phyloP scores from a whole-genome alignment of 2,113 vertebrate genomes.

The Climacteris rufus region DNA sequence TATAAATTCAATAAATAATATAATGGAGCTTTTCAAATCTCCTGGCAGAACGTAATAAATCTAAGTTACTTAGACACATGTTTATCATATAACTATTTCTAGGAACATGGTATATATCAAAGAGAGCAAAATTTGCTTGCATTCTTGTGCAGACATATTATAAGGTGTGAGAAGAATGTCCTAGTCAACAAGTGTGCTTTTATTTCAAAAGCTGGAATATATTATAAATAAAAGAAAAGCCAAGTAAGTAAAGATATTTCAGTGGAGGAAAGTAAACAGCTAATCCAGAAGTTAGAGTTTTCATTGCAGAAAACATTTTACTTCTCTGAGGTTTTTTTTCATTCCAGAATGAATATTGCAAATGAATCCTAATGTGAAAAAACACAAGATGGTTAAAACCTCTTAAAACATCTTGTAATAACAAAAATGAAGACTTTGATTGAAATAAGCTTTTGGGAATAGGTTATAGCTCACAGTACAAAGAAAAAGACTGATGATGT shows the following conservation, averaged over 20 bases:
- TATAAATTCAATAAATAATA: background rate
- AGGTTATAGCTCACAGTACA: background rate
- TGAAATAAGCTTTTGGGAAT: background rate
- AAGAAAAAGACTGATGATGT: background rate
- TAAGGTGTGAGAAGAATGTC: slow-evolving; percentile 7
- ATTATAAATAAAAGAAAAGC: background rate
- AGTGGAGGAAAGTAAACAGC: background rate
- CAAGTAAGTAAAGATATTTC: background rate
- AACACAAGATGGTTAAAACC: background rate
- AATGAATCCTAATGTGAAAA: background rate
- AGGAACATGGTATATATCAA: background rate
- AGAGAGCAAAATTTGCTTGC: background rate
- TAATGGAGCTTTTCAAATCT: background rate
- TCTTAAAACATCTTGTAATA: background rate
- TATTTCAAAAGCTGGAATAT: background rate
- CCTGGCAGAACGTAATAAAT: background rate
- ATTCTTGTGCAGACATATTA: background rate
- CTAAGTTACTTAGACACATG: background rate
- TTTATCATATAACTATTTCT: slow-evolving; percentile 3
- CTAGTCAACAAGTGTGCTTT: background rate
- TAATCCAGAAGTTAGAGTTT: background rate
- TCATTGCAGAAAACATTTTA: background rate
- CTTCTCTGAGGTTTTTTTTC: background rate
- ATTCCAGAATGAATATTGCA: background rate
- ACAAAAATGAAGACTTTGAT: background rate